These are phyloP conservation scores for Nibea coibor DNA, from an alignment of 2,113 vertebrate genomes.

Conservation along the genomic window DNA sequence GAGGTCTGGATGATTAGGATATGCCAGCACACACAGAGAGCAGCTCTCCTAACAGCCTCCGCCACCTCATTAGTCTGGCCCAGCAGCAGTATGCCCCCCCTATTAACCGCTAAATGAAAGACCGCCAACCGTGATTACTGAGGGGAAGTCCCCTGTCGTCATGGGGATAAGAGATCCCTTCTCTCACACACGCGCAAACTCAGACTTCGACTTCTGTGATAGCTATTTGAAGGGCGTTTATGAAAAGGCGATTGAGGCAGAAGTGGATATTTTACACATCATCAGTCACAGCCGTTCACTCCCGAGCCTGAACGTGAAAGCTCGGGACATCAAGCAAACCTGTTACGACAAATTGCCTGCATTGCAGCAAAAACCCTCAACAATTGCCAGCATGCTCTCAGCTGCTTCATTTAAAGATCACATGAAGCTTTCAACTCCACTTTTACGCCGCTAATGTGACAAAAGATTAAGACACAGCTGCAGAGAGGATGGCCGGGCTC, in stretches of 20 bases:
- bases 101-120: conserved; percentile 79
- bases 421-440: conserved; percentile 20
- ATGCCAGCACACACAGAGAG: conserved; percentile 53
- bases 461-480: conserved; percentile 23
- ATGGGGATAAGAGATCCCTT: conserved; percentile 62
- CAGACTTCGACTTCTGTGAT: conserved; percentile 34
- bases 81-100: conserved; percentile 69
- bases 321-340: conserved; percentile 32
- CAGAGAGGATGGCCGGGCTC: neutral
- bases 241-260: conserved; percentile 54
- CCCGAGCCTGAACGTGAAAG: conserved; percentile 15
- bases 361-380: conserved; percentile 28
- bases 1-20: conserved; percentile 65
- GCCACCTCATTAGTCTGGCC: conserved; percentile 75
- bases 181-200: conserved; percentile 1
- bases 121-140: conserved; percentile 71
- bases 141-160: conserved; percentile 73
- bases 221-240: conserved; percentile 55
- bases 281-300: conserved; percentile 38
- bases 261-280: conserved; percentile 68
- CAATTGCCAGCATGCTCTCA: conserved; percentile 14
- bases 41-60: conserved; percentile 67
- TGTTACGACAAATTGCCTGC: conserved; percentile 39
- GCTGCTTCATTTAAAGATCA: conserved; percentile 52
- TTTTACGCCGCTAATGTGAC: conserved; percentile 31